phyloP scores from a whole-genome alignment of 2,113 vertebrate species.

The Gracilinanus agilis region DNA sequence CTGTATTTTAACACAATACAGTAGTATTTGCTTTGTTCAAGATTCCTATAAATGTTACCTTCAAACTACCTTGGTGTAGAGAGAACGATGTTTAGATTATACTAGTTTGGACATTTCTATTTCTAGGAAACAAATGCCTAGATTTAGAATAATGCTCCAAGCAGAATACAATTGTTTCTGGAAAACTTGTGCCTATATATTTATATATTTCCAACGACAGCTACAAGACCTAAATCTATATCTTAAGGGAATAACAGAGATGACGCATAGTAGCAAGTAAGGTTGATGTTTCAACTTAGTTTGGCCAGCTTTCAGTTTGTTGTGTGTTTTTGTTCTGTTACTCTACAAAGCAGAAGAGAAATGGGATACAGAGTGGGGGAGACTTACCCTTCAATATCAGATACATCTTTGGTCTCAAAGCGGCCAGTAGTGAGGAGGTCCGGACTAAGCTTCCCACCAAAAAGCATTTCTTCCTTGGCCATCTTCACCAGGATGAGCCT shows the following conservation, averaged over 20 bases:
- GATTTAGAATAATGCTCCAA: not conserved
- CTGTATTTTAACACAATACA: not conserved
- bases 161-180: not conserved
- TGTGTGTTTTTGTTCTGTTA: not conserved
- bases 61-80: not conserved
- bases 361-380: not conserved
- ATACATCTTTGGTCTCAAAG: slow-evolving; percentile 93
- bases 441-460: slow-evolving; percentile 88
- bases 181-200: not conserved
- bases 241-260: not conserved
- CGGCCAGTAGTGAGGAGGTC: slow-evolving; percentile 89
- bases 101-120: not conserved
- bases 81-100: not conserved
- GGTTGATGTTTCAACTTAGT: not conserved
- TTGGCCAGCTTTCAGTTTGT: not conserved
- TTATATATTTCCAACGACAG: too few species aligned
- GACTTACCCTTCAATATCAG: slow-evolving; percentile 92
- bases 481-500: slow-evolving; percentile 97
- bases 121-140: not conserved
- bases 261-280: not conserved
- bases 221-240: not conserved
- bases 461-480: slow-evolving; percentile 92
- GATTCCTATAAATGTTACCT: not conserved
- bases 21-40: not conserved
- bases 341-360: not conserved